Percentiles rank a stretch among this genome's conserved stretches.
These are phyloP conservation scores for Diglossa brunneiventris DNA, from an alignment of 2,113 vertebrate genomes.

Conservation along the genomic window DNA sequence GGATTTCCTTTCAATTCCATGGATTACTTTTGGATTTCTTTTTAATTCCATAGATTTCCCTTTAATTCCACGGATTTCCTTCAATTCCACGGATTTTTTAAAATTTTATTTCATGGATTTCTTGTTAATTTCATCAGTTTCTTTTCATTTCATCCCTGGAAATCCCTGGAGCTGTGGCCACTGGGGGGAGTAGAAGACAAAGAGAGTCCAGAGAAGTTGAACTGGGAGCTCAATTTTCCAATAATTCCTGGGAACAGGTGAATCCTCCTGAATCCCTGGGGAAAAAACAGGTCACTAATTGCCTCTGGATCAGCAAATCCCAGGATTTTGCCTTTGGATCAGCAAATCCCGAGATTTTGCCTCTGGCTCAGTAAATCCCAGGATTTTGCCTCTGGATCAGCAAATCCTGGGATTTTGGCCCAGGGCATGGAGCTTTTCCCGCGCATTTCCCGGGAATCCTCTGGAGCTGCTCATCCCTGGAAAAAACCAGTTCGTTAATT, in stretches of 20 bases:
- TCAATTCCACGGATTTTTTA: background rate
- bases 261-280: background rate
- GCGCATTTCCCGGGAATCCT: background rate
- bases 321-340: background rate
- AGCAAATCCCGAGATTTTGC: background rate
- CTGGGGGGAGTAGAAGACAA: background rate
- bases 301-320: background rate
- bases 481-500: background rate
- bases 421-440: background rate
- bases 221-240: accelerated
- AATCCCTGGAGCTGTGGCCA: background rate
- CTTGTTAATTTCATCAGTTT: background rate
- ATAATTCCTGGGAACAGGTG: background rate
- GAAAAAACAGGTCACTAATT: background rate
- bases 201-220: background rate
- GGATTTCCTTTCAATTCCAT: background rate
- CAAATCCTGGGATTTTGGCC: background rate
- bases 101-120: background rate
- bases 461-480: background rate
- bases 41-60: background rate
- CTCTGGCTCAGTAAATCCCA: too few relatives aligned
- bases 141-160: background rate
- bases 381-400: background rate
- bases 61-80: background rate
- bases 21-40: background rate